phyloP scores from a whole-genome alignment of 2,888 invertebrate species.

The Oscheius sp. region DNA sequence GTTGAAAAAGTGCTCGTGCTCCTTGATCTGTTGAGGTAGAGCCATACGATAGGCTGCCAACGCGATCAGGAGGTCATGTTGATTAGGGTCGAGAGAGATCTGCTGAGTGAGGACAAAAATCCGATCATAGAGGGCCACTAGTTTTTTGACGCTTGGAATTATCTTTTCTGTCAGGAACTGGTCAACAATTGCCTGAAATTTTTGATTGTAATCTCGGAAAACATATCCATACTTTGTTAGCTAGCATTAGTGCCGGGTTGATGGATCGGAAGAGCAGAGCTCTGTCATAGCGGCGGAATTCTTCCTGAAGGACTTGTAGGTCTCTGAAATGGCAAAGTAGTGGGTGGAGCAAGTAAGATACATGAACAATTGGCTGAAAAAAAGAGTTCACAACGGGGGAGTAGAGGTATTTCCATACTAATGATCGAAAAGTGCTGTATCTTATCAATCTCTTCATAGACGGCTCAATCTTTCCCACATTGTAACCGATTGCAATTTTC shows the following conservation, averaged over 20 bases:
- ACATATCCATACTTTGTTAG: slow-evolving; percentile 53
- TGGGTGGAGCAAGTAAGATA: too few relatives aligned
- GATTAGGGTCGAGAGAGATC: slow-evolving; percentile 52
- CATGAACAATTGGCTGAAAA: too few relatives aligned
- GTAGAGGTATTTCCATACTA: too few relatives aligned
- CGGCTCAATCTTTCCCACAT: too few relatives aligned
- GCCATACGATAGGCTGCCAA: slow-evolving; percentile 51
- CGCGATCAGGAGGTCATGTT: slow-evolving; percentile 50
- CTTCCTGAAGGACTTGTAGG: slow-evolving; percentile 33
- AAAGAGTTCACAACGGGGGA: too few relatives aligned
- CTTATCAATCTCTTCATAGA: too few relatives aligned
- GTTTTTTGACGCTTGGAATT: slow-evolving; percentile 43
- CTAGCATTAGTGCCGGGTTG: slow-evolving; percentile 66
- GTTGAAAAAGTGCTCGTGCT: slow-evolving; percentile 54
- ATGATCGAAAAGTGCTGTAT: too few relatives aligned
- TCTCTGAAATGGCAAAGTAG: not conserved
- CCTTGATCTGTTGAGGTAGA: slow-evolving; percentile 50
- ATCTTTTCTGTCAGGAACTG: slow-evolving; percentile 58
- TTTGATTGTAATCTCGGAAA: not conserved
- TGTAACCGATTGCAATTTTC: too few relatives aligned
- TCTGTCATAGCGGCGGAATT: slow-evolving; percentile 51
- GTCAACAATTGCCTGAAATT: slow-evolving; percentile 56
- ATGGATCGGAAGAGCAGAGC: slow-evolving; percentile 65
- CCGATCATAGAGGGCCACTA: slow-evolving; percentile 60
- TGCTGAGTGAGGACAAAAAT: slow-evolving; percentile 62